Conservation (phyloP, 30 jellyfish, hydroid and myxozoan genomes). For the Catostylus mosaicus region DNA sequence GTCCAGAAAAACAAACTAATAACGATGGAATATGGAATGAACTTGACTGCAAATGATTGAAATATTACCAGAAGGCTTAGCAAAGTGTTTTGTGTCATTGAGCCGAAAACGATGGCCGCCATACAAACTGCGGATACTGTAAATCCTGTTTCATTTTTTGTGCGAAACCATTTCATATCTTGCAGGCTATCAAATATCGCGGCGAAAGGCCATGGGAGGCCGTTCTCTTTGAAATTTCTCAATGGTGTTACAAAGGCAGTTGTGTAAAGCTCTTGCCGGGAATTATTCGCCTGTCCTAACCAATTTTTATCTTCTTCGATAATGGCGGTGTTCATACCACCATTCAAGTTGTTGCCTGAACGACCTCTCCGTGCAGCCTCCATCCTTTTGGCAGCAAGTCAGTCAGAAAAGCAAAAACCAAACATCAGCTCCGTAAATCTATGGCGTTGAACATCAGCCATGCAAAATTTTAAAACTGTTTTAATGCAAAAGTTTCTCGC, state of each 20-base stretch:
- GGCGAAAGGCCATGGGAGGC: conserved; percentile 51
- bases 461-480: neutral
- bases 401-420: neutral
- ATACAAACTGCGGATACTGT: conserved; percentile 54
- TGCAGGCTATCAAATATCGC: conserved; percentile 18
- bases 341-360: conserved; percentile 24
- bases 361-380: conserved; percentile 36
- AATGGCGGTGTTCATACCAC: conserved; percentile 31
- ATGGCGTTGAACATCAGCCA: conserved; percentile 11
- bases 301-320: conserved; percentile 35
- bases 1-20: conserved; percentile 57
- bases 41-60: conserved; percentile 28
- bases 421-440: neutral
- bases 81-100: conserved; percentile 37
- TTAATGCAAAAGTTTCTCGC: conserved; percentile 2
- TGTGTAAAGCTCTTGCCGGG: conserved; percentile 65
- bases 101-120: conserved; percentile 72
- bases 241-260: conserved; percentile 68
- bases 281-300: conserved; percentile 8
- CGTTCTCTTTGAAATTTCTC: conserved; percentile 28
- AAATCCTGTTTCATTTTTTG: conserved; percentile 56
- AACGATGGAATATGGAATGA: conserved; percentile 41
- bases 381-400: conserved; percentile 14
- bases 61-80: conserved; percentile 15
- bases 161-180: conserved; percentile 28